Conservation (phyloP, 2,888 invertebrate species). For the Luperina testacea region DNA sequence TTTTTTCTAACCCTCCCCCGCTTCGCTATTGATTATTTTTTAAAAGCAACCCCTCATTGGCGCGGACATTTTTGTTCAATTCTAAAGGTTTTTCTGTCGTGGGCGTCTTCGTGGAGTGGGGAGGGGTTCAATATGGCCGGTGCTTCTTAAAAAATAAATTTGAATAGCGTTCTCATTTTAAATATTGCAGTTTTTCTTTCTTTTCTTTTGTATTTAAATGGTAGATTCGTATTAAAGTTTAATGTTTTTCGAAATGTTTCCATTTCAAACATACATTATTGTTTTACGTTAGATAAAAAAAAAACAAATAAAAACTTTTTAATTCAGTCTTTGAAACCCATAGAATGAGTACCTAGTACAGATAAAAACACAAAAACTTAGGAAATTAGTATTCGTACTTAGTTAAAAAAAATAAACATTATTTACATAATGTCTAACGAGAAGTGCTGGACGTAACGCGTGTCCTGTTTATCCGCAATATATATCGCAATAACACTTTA, state of each 20-base stretch:
- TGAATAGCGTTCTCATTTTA: constrained; percentile 39
- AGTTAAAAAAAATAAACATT: no score
- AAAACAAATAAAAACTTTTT: no score
- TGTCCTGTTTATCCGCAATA: neutral
- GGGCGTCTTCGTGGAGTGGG: constrained; percentile 81
- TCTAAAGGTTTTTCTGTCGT: constrained; percentile 88
- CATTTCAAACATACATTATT: neutral
- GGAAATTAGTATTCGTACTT: no score
- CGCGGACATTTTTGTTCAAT: constrained; percentile 85
- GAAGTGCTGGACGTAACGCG: no score
- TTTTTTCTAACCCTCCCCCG: constrained; percentile 70
- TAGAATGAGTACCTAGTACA: no score
- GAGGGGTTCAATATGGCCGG: constrained; percentile 77
- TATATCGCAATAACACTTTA: neutral
- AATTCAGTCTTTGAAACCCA: no score
- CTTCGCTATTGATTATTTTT: constrained; percentile 83
- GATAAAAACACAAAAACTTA: no score
- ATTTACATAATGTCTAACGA: no score
- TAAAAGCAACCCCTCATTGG: constrained; percentile 80
- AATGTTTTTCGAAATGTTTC: neutral
- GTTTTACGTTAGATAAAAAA: no score
- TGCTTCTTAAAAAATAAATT: constrained; percentile 77
- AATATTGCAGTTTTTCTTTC: neutral
- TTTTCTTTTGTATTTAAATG: neutral
- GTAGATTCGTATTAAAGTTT: neutral